Percentiles rank a stretch among this genome's conserved stretches.
Evolutionary conservation across 2,797 vertebrate species (phyloP).

Genomic region (Rachycentron canadum): DNA sequence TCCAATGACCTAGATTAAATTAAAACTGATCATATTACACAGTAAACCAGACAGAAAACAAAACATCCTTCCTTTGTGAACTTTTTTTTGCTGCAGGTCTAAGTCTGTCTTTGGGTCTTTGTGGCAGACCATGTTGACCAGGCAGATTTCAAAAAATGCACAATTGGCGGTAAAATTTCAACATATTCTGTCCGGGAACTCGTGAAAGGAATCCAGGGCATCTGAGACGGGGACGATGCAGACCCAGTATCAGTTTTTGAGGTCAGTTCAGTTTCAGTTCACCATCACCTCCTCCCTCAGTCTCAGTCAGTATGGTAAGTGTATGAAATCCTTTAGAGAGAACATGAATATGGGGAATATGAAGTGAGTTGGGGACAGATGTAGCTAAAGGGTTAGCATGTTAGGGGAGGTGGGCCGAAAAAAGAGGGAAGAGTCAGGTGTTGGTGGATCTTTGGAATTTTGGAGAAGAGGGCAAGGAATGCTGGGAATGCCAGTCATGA

Average conservation of each 20-base stretch:
- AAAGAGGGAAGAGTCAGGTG: slow-evolving; percentile 63
- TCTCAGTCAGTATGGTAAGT: background rate
- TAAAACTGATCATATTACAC: slow-evolving; percentile 41
- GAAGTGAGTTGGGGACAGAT: slow-evolving; percentile 36
- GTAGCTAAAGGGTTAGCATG: slow-evolving; percentile 34
- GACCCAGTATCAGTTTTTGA: slow-evolving; percentile 29
- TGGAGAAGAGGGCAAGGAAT: slow-evolving; percentile 84
- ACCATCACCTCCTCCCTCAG: background rate
- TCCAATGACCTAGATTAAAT: slow-evolving; percentile 25
- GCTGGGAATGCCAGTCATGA: slow-evolving; percentile 83
- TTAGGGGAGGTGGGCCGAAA: slow-evolving; percentile 52
- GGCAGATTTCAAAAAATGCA: slow-evolving; percentile 66
- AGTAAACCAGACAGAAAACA: slow-evolving; percentile 37
- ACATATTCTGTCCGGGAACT: slow-evolving; percentile 48
- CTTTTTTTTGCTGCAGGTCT: slow-evolving; percentile 31
- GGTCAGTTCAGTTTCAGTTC: slow-evolving; percentile 53
- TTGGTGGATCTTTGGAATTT: slow-evolving; percentile 80
- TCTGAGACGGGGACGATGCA: slow-evolving; percentile 7
- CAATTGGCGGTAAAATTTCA: slow-evolving; percentile 59
- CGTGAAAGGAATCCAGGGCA: slow-evolving; percentile 57
- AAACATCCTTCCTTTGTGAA: slow-evolving; percentile 22
- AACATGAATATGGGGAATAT: no score
- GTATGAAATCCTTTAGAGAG: slow-evolving; percentile 1
- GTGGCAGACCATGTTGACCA: slow-evolving; percentile 70
- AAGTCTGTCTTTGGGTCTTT: slow-evolving; percentile 66